Evolutionary conservation across 2,797 vertebrate genomes (phyloP).

Genomic region (Enteromius unitaeniatus): DNA sequence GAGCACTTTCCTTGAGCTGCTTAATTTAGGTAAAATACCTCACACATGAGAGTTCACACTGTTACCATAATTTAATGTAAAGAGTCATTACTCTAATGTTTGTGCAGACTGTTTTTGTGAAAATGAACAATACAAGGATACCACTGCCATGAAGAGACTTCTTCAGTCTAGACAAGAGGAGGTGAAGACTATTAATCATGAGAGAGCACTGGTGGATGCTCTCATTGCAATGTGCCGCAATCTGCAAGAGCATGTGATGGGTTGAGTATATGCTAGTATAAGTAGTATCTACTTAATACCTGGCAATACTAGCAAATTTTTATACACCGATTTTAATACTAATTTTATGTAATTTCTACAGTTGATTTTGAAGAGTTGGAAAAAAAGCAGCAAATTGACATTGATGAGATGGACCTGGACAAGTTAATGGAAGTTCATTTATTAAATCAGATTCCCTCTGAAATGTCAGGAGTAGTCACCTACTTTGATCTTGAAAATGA

Average conservation of each 20-base stretch:
- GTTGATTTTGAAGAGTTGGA: slow-evolving; percentile 77
- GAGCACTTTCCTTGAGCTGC: slow-evolving; percentile 75
- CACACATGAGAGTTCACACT: not conserved
- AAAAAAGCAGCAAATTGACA: slow-evolving; percentile 64
- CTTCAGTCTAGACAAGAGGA: slow-evolving; percentile 76
- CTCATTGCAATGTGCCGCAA: slow-evolving; percentile 82
- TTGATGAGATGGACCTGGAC: slow-evolving; percentile 69
- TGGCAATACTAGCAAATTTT: not conserved
- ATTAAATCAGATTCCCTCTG: slow-evolving; percentile 28
- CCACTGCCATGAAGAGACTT: slow-evolving; percentile 68
- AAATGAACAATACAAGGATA: slow-evolving; percentile 65
- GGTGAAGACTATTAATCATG: slow-evolving; percentile 69
- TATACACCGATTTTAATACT: not conserved
- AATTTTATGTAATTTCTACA: slow-evolving; percentile 58
- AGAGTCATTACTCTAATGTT: not conserved
- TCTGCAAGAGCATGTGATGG: slow-evolving; percentile 77
- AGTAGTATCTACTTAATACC: not conserved
- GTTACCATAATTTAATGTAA: not conserved
- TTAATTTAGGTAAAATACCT: slow-evolving; percentile 78
- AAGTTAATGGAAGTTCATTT: slow-evolving; percentile 72
- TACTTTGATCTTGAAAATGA: slow-evolving; percentile 78
- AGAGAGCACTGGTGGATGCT: slow-evolving; percentile 76
- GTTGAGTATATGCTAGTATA: slow-evolving; percentile 68
- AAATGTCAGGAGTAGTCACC: slow-evolving; percentile 60
- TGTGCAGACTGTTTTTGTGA: slow-evolving; percentile 74